Evolutionary conservation across 2,888 invertebrate species (phyloP).

Genomic region (Mesorhabditis sp.): DNA sequence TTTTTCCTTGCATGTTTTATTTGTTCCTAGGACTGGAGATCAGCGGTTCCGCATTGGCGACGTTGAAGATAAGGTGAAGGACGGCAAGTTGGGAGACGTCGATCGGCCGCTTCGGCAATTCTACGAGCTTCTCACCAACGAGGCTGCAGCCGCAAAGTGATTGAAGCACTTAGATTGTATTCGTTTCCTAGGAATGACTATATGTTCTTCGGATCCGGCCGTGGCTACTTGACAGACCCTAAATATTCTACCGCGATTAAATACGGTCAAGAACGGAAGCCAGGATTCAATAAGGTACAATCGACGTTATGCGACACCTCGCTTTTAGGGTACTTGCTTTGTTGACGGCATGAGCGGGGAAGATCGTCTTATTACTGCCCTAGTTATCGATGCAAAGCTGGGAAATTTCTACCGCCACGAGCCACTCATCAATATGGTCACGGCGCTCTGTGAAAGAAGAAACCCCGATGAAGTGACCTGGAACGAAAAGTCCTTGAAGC

Average conservation of each 20-base stretch:
- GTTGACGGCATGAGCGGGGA: not conserved
- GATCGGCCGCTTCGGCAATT: constrained; percentile 5
- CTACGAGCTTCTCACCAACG: not conserved
- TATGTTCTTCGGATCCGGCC: not conserved
- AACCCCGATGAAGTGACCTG: not conserved
- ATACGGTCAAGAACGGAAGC: not conserved
- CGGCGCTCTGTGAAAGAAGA: not conserved
- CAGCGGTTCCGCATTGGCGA: not conserved
- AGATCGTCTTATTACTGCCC: not conserved
- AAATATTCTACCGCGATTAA: not conserved
- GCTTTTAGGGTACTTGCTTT: not conserved
- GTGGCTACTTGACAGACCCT: not conserved
- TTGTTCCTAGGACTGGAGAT: not conserved
- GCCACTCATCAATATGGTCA: not conserved
- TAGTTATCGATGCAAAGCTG: not conserved
- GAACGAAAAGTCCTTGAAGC: not conserved
- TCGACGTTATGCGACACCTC: not conserved
- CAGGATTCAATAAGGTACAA: not conserved
- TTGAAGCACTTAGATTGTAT: not conserved
- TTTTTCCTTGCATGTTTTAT: not conserved
- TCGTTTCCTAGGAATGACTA: not conserved
- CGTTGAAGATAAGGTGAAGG: not conserved
- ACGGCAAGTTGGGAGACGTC: not conserved
- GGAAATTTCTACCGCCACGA: not conserved
- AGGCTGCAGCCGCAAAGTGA: not conserved